Conservation (phyloP, 2,888 invertebrate genomes). For the Dolichopus griseipennis region DNA sequence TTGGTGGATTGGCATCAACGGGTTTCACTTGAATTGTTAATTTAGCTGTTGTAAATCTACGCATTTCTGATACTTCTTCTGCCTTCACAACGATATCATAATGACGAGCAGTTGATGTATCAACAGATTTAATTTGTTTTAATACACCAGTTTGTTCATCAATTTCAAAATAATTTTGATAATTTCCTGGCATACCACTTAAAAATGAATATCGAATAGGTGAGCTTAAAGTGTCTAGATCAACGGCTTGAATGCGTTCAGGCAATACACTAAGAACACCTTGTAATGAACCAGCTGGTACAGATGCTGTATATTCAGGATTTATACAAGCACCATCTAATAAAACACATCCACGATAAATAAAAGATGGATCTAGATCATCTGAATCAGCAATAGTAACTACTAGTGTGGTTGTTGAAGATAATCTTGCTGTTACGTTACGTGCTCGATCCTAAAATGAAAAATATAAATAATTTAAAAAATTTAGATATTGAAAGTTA, state of each 20-base stretch:
- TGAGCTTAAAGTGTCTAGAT: slow-evolving; percentile 80
- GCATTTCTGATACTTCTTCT: slow-evolving; percentile 70
- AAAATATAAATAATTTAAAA: neutral
- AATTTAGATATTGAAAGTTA: too few relatives aligned
- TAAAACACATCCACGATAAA: slow-evolving; percentile 75
- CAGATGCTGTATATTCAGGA: slow-evolving; percentile 75
- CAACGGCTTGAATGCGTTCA: slow-evolving; percentile 82
- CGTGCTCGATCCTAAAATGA: slow-evolving; percentile 68
- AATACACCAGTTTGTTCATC: slow-evolving; percentile 72
- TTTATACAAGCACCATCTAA: slow-evolving; percentile 78
- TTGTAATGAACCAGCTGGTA: slow-evolving; percentile 66
- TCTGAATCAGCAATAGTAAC: slow-evolving; percentile 82
- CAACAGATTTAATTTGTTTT: slow-evolving; percentile 70
- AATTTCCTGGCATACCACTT: slow-evolving; percentile 69
- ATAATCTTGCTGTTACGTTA: slow-evolving; percentile 64
- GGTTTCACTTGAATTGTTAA: slow-evolving; percentile 73
- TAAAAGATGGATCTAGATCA: slow-evolving; percentile 84
- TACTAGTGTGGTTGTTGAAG: slow-evolving; percentile 75
- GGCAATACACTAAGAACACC: slow-evolving; percentile 76
- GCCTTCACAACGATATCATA: slow-evolving; percentile 80
- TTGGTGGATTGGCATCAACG: slow-evolving; percentile 78
- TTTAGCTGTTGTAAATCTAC: slow-evolving; percentile 74
- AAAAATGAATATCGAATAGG: slow-evolving; percentile 74
- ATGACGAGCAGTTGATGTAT: slow-evolving; percentile 67
- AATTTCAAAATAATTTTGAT: slow-evolving; percentile 72